Evolutionary conservation across 1,140 invertebrate genomes (phyloP).

Genomic region (Nasonia longicornis): DNA sequence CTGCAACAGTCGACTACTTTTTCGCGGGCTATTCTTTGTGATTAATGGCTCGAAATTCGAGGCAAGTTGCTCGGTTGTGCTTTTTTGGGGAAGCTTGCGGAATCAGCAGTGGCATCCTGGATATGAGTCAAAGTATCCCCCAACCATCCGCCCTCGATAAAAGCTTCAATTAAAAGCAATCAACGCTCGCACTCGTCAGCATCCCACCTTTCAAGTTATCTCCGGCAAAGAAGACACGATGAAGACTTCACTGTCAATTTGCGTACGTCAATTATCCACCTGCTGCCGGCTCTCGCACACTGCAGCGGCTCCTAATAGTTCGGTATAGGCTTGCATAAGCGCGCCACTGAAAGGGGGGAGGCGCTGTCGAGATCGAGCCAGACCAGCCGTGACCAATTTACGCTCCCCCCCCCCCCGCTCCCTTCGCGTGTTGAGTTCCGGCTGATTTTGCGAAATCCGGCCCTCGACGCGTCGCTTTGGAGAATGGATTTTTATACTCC

Average conservation of each 20-base stretch:
- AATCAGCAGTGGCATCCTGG: too few relatives aligned
- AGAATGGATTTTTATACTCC: not conserved
- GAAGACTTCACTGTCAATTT: constrained; percentile 49
- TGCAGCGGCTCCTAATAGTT: constrained; percentile 53
- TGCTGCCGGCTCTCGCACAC: constrained; percentile 42
- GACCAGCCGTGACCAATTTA: constrained; percentile 69
- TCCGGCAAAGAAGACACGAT: not conserved
- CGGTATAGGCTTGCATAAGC: constrained; percentile 51
- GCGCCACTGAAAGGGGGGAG: constrained; percentile 49
- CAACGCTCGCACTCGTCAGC: not conserved
- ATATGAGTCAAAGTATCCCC: not conserved
- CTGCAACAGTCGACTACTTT: not conserved
- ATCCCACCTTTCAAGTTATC: not conserved
- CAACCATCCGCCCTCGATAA: not conserved
- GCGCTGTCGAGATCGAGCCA: constrained; percentile 59
- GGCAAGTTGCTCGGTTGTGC: too few relatives aligned
- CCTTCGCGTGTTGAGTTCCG: constrained; percentile 15
- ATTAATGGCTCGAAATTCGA: not conserved
- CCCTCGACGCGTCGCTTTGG: not conserved
- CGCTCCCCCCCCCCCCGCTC: constrained; percentile 54
- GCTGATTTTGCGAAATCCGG: not conserved
- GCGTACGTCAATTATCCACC: constrained; percentile 50
- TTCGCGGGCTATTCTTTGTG: not conserved
- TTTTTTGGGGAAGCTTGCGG: too few relatives aligned
- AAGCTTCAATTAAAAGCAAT: constrained; percentile 26